Conservation (phyloP, 2,113 vertebrate species). For the Lophura nycthemera region DNA sequence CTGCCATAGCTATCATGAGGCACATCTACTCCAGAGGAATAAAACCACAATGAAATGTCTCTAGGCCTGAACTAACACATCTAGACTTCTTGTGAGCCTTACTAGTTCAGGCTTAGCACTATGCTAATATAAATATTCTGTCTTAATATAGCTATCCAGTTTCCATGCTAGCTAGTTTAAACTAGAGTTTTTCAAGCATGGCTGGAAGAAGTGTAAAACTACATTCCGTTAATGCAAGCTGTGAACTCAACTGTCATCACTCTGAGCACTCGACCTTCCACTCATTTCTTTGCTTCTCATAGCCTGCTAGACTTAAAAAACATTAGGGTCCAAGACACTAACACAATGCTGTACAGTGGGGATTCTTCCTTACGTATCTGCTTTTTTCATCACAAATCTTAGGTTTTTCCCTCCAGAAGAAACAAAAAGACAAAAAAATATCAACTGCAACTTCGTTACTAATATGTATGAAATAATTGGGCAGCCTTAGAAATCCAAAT, state of each 20-base stretch:
- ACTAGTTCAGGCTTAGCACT: background rate
- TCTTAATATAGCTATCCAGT: background rate
- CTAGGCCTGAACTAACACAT: background rate
- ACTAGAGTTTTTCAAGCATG: fast-evolving
- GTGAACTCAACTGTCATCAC: background rate
- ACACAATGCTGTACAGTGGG: background rate
- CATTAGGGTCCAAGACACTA: background rate
- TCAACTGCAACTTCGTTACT: background rate
- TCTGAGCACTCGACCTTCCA: background rate
- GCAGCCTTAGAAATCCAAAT: background rate
- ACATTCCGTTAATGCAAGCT: background rate
- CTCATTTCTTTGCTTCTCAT: background rate
- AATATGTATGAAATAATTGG: background rate
- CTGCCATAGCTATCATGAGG: background rate
- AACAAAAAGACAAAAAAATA: background rate
- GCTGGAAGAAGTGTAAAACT: background rate
- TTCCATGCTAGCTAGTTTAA: background rate
- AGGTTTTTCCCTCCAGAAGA: background rate
- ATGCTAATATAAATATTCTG: background rate
- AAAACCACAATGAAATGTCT: background rate
- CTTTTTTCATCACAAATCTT: background rate
- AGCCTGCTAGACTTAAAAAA: background rate
- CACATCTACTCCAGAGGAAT: background rate
- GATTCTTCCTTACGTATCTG: background rate
- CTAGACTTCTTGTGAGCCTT: background rate